Conservation (phyloP, 2,113 vertebrate species). For the Xiphophorus maculatus region DNA sequence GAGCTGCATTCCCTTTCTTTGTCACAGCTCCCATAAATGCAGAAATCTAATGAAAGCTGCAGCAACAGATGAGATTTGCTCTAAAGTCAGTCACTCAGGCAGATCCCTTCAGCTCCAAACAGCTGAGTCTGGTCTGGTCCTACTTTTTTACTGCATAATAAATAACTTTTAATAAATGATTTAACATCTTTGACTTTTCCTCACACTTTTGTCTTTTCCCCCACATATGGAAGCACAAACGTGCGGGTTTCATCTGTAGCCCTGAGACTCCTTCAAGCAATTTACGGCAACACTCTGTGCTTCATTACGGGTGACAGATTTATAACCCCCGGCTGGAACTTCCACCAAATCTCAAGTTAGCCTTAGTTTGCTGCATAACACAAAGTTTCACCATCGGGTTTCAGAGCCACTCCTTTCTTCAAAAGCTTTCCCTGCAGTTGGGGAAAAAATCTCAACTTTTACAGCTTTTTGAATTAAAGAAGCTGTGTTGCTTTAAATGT, state of each 20-base stretch:
- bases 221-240: slow-evolving; percentile 13
- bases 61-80: neutral
- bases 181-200: slow-evolving; percentile 3
- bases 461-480: slow-evolving; percentile 34
- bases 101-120: neutral
- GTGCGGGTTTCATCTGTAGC: slow-evolving; percentile 18
- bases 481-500: slow-evolving; percentile 26
- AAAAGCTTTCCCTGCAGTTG: slow-evolving; percentile 30
- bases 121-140: neutral
- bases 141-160: neutral
- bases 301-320: slow-evolving; percentile 62
- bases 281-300: slow-evolving; percentile 25
- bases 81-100: neutral
- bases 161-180: neutral
- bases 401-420: slow-evolving; percentile 25
- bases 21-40: neutral
- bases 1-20: neutral
- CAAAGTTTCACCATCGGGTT: slow-evolving; percentile 38
- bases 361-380: slow-evolving; percentile 22
- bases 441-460: slow-evolving; percentile 36
- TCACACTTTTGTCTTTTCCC: neutral
- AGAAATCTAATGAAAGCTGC: neutral
- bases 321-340: slow-evolving; percentile 29
- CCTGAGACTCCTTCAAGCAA: slow-evolving; percentile 32
- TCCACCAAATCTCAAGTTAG: slow-evolving; percentile 32